Base-by-base conservation (phyloP, 1,140 invertebrate species). In the Drosophila prosaltans region DNA sequence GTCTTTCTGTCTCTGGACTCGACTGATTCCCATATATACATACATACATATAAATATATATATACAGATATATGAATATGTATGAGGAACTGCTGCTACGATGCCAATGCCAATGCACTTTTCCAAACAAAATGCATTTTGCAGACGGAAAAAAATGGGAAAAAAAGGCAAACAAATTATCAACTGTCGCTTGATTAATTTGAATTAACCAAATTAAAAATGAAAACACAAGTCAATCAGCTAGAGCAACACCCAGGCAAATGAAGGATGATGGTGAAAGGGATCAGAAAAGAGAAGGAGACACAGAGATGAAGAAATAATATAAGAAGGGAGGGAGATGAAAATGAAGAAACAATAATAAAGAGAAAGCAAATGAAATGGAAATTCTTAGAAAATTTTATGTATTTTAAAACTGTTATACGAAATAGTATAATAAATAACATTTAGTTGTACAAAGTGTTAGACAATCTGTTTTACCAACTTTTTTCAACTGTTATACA, bases 151-250 rank as follows among this genome's bases (percentile, higher is more conserved):
- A 61, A 10, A 51, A 57, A 30, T 58, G 32, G 30, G 59, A 10
- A 60, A 65, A 64, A 45, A 64, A 51, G 28, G 58, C 55, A 69
- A 77, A 74, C 57, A 63, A 66, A 66, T 71, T 72, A 69, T 72
- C 61, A 66, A 79, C 74, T 69, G 69, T 76, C 79, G 72, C 73
- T 81, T 84, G 79, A 84, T 84, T 81, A 84, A 84, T 84, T 81
- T 84, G 81, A 84, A 84, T 84, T 84, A 84, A 84, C 79, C 70
- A 79, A 84, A 84, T 84, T 84, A 84, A 84, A 84, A 81, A 59
- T 59, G 65, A 74, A 80, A 80, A 80, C 74, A 77, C 77, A 80
- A 80, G 77, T 80, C 77, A 80, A 80, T 80, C 77, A 80, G 66
- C 76, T 16, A 62, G 73, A 73, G 77, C 65, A 65, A 72, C 73